Base-by-base conservation (phyloP, 2,113 vertebrate genomes). In the Suncus etruscus region DNA sequence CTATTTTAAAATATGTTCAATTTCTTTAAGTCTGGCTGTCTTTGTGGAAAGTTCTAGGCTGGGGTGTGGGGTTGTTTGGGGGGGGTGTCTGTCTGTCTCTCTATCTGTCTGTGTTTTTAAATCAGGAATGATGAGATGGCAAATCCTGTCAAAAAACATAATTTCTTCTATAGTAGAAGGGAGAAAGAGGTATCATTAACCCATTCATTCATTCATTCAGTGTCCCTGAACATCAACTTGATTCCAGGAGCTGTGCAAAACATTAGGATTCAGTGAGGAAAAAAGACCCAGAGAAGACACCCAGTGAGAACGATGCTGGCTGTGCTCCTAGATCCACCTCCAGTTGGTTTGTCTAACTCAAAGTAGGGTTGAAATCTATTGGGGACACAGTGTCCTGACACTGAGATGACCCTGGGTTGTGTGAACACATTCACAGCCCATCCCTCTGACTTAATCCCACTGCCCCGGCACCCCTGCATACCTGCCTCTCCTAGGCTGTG, bases 1-100 rank as follows among this genome's bases (percentile, higher is more conserved):
- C 75, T 45, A 6, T 47, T 92, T 88, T 85, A 88, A 76, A 32
- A 86, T 54, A 29, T 70, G 78, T 80, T 94, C 80, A 73, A 77
- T 83, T 84, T 88, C 32, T 24, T 61, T 82, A 72, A n/a, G 27
- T 74, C 8, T 70, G n/a, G 87, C 31, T 65, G 2, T 51, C 29
- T 65, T 2, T 51, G 10, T 10, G n/a, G 73, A 61, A 86, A 51
- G n/a, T 70, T 50, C 79, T 69, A 88, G 76, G 58, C 58, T 16
- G 22, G 18, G 6, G 58, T 22, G 16, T 61, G 58, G 16, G 58
- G 7, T 16, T 61, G 58, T 22, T 16, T 61, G 58, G 18, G 58
- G 18, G 16, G 18, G 58, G 18, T 61, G 48, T 32, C 68, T 83
- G 32, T 74, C 65, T 63, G 48, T 39, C 27, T 27, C 11, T 47